Base-by-base conservation (phyloP, 2,888 invertebrate genomes). In the Cryptus viduatorius region DNA sequence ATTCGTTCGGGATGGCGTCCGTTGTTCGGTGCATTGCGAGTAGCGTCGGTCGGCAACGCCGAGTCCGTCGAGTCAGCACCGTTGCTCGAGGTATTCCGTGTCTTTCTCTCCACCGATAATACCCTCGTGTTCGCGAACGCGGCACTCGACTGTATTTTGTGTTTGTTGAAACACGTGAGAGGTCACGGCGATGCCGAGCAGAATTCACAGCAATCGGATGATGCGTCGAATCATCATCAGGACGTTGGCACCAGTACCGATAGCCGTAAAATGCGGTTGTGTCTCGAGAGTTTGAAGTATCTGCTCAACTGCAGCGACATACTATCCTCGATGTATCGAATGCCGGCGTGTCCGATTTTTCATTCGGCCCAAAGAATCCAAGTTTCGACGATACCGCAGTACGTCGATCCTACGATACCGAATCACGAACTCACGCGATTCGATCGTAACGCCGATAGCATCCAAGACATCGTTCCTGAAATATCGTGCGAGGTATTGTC, bases 1-100 rank as follows among this genome's bases (percentile, higher is more conserved):
- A 98, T 99, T 59, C 96, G 98, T 87, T 98, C 98, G 0, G 99
- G 99, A 0, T 99, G 99, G 99, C 95, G 99, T 76, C 98, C 99
- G 0, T 94, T 99, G 1, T 99, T 99, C 92, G 98, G 98, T 12
- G 98, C 99, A 0, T 94, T 99, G 61, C 96, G 98, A 24, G 98
- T 98, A 64, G 98, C 98, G 0, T 92, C 93, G 2, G 92, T 93
- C 19, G 95, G 96, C 64, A 97, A 96, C 89, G 94, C 95, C 0
- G 95, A 95, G 89, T 95, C 96, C 67, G 97, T 96, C 88, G 96
- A 96, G 90, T 96, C 96, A 29, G 95, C 96, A 0, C 96, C 97
- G 0, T 96, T 98, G 82, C 94, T 97, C 76, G 99, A 99, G 93
- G 98, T 99, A 73, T 99, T 99, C 92, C 96, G 97, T 92, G 98